A percentile compares a stretch with the other conserved stretches of the same genome.
phyloP scores from a whole-genome alignment of 2,113 vertebrate genomes.

The Zingel zingel region DNA sequence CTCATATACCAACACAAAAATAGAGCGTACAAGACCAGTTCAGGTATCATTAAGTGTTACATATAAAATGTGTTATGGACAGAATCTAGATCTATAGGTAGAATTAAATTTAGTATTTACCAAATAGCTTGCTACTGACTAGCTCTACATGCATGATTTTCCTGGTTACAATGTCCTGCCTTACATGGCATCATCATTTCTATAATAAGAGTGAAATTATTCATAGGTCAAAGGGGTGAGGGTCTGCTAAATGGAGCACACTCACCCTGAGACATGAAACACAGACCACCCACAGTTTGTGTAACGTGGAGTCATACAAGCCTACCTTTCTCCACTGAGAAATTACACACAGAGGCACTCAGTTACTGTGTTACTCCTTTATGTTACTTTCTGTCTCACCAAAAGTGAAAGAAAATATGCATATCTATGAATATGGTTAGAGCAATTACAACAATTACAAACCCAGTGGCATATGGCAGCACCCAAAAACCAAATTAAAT shows the following conservation, averaged over 20 bases:
- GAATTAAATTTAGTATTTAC: background rate
- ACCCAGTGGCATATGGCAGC: no score
- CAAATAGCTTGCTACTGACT: constrained; percentile 6
- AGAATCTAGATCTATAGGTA: background rate
- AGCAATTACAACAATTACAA: constrained; percentile 5
- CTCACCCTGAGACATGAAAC: constrained; percentile 58
- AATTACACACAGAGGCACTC: constrained; percentile 40
- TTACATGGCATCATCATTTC: constrained; percentile 50
- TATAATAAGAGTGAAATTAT: constrained; percentile 62
- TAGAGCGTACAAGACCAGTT: background rate
- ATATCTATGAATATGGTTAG: constrained; percentile 22
- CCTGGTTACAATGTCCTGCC: constrained; percentile 14
- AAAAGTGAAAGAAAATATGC: constrained; percentile 7
- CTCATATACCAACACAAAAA: constrained; percentile 17
- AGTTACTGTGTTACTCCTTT: constrained; percentile 58
- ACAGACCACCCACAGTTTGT: constrained; percentile 65
- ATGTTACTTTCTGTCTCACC: constrained; percentile 29
- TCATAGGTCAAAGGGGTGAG: constrained; percentile 62
- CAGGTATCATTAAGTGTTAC: background rate
- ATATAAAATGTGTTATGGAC: background rate
- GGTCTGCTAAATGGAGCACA: constrained; percentile 58
- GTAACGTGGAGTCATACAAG: constrained; percentile 51
- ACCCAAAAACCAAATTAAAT: constrained; percentile 11
- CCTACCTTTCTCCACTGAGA: constrained; percentile 45
- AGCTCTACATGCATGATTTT: constrained; percentile 10